Conservation (phyloP, 2,113 vertebrate species). For the Pseudonaja textilis region DNA sequence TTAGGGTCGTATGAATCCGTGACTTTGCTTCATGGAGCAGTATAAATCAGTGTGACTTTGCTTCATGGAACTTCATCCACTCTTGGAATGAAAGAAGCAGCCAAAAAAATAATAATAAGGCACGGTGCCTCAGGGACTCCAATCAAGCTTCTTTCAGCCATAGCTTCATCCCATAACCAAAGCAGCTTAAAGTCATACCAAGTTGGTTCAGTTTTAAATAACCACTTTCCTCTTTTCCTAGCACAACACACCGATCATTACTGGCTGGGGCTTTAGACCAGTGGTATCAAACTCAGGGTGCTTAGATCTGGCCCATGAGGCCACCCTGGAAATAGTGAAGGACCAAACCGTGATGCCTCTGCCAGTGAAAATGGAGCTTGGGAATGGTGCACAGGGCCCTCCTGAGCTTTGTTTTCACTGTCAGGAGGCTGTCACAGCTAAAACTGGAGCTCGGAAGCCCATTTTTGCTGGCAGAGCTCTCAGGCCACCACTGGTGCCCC, state of each 20-base stretch:
- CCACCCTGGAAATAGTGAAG: no score
- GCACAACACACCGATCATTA: neutral
- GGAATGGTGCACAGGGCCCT: no score
- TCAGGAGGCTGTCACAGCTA: no score
- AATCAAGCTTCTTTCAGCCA: neutral
- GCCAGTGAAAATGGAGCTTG: no score
- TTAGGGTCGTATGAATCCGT: neutral
- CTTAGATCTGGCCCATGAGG: no score
- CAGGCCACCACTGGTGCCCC: no score
- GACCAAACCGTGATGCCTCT: no score
- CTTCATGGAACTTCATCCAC: neutral
- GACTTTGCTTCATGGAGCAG: neutral
- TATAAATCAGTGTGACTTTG: neutral
- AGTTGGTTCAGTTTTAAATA: neutral
- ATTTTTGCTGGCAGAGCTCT: no score
- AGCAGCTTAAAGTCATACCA: neutral
- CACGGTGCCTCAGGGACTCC: neutral
- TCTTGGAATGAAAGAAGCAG: neutral
- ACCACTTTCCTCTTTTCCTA: neutral
- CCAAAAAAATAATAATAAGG: neutral
- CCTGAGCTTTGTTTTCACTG: no score
- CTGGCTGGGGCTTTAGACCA: neutral
- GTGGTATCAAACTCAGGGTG: neutral
- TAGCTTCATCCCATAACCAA: neutral
- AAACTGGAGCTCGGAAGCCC: no score